Evolutionary conservation across 2,113 vertebrate species (phyloP).

Genomic region (Lophotis ruficrista): DNA sequence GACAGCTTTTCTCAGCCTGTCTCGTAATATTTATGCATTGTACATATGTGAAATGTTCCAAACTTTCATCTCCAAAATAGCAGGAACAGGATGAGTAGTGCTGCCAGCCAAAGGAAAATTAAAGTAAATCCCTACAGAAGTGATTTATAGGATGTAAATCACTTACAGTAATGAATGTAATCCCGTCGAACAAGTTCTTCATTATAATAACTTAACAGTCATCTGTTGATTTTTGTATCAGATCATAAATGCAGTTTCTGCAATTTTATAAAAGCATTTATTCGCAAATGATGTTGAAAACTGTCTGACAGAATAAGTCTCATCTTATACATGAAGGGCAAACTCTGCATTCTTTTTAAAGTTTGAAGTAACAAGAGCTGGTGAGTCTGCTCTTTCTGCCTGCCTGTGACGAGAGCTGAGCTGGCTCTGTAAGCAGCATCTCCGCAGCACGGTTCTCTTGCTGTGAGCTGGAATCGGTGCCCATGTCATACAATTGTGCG

Average conservation of each 20-base stretch:
- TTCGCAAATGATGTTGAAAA: neutral
- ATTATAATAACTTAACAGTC: constrained; percentile 45
- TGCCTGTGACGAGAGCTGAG: neutral
- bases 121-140: constrained; percentile 43
- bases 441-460: neutral
- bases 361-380: neutral
- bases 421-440: neutral
- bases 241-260: constrained; percentile 9
- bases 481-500: neutral
- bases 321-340: neutral
- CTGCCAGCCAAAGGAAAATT: constrained; percentile 32
- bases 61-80: constrained; percentile 51
- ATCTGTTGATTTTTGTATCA: constrained; percentile 58
- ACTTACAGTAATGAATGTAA: constrained; percentile 47
- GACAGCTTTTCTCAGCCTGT: constrained; percentile 14
- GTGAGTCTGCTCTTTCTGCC: neutral
- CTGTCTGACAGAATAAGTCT: neutral
- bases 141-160: constrained; percentile 52
- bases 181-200: constrained; percentile 27
- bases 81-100: neutral
- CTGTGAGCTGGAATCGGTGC: neutral
- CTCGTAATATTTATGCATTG: neutral
- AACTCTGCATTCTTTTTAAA: neutral
- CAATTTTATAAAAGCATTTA: constrained; percentile 23
- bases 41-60: constrained; percentile 32